phyloP scores from a whole-genome alignment of 2,113 vertebrate species.

The Natator depressus region DNA sequence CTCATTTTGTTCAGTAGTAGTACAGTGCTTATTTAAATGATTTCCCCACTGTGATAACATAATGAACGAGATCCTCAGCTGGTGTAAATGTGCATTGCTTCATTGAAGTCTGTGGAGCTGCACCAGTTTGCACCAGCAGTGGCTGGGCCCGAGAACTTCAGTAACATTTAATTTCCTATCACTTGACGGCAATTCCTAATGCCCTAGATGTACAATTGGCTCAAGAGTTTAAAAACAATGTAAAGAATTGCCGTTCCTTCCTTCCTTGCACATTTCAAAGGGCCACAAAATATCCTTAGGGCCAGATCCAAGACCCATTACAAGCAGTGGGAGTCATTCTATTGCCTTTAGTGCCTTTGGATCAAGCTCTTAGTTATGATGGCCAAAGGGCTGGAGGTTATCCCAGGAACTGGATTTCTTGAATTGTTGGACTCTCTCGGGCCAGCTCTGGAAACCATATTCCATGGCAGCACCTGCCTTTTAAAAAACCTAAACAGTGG shows the following conservation, averaged over 20 bases:
- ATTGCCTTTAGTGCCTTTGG: background rate
- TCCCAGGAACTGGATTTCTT: background rate
- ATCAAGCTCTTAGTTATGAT: background rate
- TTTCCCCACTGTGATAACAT: background rate
- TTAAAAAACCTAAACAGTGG: background rate
- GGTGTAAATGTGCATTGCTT: background rate
- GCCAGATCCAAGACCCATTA: background rate
- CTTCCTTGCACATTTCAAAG: background rate
- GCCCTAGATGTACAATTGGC: conserved; percentile 18
- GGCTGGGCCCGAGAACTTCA: background rate
- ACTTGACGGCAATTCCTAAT: background rate
- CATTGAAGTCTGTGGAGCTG: background rate
- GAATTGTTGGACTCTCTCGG: background rate
- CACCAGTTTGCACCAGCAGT: background rate
- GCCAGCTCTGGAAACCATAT: background rate
- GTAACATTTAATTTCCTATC: conserved; percentile 43
- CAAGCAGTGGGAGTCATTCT: background rate
- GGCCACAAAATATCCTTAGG: background rate
- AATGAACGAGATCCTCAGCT: background rate
- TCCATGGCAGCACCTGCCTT: background rate
- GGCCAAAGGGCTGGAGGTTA: background rate
- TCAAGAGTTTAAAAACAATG: conserved; percentile 25
- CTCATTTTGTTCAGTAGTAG: background rate
- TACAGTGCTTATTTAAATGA: background rate
- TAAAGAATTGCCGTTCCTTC: conserved; percentile 14